Evolutionary conservation across 2,113 vertebrate genomes (phyloP).

Genomic region (Hypocryptadius cinnamomeus): DNA sequence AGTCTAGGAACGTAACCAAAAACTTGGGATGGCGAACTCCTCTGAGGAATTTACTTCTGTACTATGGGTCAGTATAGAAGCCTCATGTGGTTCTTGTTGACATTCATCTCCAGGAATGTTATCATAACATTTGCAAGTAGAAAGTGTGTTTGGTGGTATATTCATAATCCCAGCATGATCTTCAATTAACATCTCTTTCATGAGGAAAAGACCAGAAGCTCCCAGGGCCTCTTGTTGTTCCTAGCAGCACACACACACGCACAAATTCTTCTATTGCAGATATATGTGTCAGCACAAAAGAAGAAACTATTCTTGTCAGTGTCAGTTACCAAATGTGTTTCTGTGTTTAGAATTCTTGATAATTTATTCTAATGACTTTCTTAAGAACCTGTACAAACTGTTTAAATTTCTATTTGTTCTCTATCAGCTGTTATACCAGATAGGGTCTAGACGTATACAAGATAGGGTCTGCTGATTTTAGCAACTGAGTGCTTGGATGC

Average conservation of each 20-base stretch:
- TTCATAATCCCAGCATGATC: background rate
- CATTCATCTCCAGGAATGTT: background rate
- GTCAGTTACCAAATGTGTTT: background rate
- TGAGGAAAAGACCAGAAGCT: background rate
- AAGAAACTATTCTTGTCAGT: background rate
- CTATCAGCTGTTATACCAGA: background rate
- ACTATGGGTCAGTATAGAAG: background rate
- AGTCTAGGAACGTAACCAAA: background rate
- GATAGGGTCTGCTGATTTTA: background rate
- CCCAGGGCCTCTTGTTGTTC: background rate
- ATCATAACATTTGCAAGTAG: background rate
- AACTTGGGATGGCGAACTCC: background rate
- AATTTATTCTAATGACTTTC: background rate
- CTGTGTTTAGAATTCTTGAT: background rate
- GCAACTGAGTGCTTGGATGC: background rate
- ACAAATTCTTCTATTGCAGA: background rate
- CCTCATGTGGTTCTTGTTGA: background rate
- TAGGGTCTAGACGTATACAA: background rate
- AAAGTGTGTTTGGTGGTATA: background rate
- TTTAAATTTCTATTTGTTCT: background rate
- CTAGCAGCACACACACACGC: background rate
- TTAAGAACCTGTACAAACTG: background rate
- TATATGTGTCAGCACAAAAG: background rate
- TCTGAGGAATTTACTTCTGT: background rate
- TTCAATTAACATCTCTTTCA: background rate